These are phyloP conservation scores for Semicossyphus pulcher DNA, from an alignment of 2,113 vertebrate genomes.

Conservation along the genomic window DNA sequence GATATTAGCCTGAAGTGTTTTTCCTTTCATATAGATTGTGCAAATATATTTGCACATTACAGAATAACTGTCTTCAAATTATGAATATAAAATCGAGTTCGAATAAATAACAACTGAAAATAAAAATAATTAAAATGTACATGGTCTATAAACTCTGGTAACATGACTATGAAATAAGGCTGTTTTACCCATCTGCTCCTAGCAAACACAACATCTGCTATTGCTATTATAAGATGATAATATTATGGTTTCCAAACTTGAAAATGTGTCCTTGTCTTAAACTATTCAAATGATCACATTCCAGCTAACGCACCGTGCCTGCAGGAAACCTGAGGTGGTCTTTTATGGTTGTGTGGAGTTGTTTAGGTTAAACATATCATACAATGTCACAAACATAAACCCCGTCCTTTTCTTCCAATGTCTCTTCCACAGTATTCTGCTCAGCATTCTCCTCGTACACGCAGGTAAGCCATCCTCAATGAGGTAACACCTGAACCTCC, in stretches of 20 bases:
- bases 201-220: too few species aligned
- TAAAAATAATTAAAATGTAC: too few species aligned
- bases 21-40: background rate
- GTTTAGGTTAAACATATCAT: background rate
- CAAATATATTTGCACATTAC: background rate
- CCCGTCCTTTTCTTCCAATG: background rate
- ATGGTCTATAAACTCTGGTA: background rate
- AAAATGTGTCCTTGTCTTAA: background rate
- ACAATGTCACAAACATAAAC: background rate
- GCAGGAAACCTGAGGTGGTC: background rate
- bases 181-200: conserved; percentile 1
- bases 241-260: background rate
- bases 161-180: background rate
- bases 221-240: background rate
- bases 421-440: background rate
- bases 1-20: background rate
- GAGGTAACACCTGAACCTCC: background rate
- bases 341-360: background rate
- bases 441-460: background rate
- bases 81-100: background rate
- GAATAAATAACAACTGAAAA: too few species aligned
- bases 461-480: background rate
- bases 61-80: background rate
- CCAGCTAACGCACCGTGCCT: background rate
- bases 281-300: background rate